A percentile compares a stretch with the other conserved stretches of the same genome.
phyloP scores from a whole-genome alignment of 2,797 vertebrate species.

The Gastrophryne carolinensis region DNA sequence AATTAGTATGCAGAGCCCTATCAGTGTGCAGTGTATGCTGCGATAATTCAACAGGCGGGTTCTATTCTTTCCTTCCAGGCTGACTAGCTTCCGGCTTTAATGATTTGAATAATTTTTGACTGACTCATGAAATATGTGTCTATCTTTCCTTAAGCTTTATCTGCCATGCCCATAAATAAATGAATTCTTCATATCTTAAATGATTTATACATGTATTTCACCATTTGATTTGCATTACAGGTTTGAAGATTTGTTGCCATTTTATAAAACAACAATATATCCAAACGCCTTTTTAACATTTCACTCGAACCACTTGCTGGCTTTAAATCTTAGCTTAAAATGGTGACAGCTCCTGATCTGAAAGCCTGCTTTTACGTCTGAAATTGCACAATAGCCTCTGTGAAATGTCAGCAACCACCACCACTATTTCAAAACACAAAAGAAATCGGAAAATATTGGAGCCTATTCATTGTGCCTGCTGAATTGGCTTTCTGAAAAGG shows the following conservation, averaged over 20 bases:
- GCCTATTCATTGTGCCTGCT: neutral
- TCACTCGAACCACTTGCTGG: neutral
- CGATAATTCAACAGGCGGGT: constrained; percentile 46
- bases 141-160: constrained; percentile 39
- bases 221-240: constrained; percentile 32
- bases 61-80: constrained; percentile 42
- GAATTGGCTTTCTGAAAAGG: neutral
- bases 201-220: constrained; percentile 51
- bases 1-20: constrained; percentile 43
- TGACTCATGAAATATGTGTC: constrained; percentile 52
- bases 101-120: constrained; percentile 54
- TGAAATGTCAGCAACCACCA: neutral
- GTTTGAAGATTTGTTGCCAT: constrained; percentile 43
- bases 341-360: constrained; percentile 4
- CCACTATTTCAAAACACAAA: neutral
- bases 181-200: constrained; percentile 51
- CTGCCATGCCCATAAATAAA: constrained; percentile 49
- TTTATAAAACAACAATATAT: constrained; percentile 31
- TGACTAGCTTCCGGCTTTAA: constrained; percentile 51
- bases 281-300: constrained; percentile 36
- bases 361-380: neutral
- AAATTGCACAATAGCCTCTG: neutral
- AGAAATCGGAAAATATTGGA: neutral
- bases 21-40: constrained; percentile 38
- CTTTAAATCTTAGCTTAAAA: constrained; percentile 9